These are phyloP conservation scores for Phaethornis superciliosus DNA, from an alignment of 2,113 vertebrate genomes.

Conservation along the genomic window DNA sequence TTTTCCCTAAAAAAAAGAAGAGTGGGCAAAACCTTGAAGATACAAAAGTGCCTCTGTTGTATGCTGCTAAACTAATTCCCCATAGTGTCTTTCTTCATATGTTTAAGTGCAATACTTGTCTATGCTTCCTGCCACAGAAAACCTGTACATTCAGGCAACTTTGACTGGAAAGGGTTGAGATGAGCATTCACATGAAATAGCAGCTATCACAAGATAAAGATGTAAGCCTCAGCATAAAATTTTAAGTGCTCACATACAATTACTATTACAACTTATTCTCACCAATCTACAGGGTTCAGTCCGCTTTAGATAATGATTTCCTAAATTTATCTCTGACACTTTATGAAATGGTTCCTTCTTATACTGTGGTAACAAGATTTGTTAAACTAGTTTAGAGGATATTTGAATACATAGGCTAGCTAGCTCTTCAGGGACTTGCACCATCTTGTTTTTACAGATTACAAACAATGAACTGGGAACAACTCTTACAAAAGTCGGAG, in stretches of 20 bases:
- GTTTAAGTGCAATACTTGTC: not conserved
- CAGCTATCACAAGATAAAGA: not conserved
- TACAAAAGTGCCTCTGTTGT: not conserved
- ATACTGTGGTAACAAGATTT: not conserved
- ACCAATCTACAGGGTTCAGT: not conserved
- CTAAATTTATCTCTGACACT: constrained; percentile 19
- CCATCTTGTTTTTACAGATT: not conserved
- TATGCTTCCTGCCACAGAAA: not conserved
- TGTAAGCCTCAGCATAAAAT: not conserved
- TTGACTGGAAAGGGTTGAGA: not conserved
- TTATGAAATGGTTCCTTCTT: not conserved
- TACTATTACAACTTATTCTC: not conserved
- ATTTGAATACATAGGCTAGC: not conserved
- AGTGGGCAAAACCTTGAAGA: not conserved
- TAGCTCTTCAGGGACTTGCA: not conserved
- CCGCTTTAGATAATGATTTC: constrained; percentile 6
- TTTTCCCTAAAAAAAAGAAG: not conserved
- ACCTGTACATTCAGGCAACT: not conserved
- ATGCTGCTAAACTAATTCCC: not conserved
- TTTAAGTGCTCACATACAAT: not conserved
- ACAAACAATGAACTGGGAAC: not conserved
- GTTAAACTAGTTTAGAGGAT: not conserved
- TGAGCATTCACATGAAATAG: not conserved
- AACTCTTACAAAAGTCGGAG: not conserved
- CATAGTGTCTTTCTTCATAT: not conserved